Conservation (phyloP, 2,888 invertebrate species). For the Hirtodrosophila histrioides region DNA sequence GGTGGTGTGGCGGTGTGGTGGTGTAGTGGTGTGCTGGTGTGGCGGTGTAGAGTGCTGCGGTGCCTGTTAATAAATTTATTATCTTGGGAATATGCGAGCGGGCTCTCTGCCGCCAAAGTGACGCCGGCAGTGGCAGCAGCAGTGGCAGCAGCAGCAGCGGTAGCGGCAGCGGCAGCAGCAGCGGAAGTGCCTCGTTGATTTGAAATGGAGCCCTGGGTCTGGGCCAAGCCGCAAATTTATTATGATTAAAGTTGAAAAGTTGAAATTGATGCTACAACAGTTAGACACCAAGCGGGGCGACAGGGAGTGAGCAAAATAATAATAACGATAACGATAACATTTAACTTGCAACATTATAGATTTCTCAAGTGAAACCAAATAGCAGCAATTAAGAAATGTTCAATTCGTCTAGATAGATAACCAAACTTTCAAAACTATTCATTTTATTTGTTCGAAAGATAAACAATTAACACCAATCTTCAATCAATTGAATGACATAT, state of each 20-base stretch:
- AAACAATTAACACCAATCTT: too few species aligned
- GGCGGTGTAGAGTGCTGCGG: constrained; percentile 10
- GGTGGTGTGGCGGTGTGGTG: too few species aligned
- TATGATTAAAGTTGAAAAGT: constrained; percentile 79
- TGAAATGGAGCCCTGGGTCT: constrained; percentile 65
- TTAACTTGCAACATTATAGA: constrained; percentile 15
- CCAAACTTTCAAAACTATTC: too few species aligned
- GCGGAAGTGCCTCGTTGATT: constrained; percentile 76
- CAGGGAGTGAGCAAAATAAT: constrained; percentile 9
- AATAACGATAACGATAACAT: constrained; percentile 28
- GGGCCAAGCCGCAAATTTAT: constrained; percentile 74
- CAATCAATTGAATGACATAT: too few species aligned
- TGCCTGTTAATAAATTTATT: constrained; percentile 81
- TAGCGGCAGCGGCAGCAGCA: constrained; percentile 4
- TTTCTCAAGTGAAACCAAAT: too few species aligned
- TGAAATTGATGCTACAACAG: constrained; percentile 72
- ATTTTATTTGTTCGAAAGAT: too few species aligned
- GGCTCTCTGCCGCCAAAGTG: constrained; percentile 6
- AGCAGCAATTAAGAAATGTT: too few species aligned
- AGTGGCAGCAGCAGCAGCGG: too few species aligned
- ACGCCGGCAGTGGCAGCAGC: not conserved
- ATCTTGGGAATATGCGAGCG: constrained; percentile 75
- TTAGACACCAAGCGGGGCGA: constrained; percentile 7
- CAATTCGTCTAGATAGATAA: too few species aligned
- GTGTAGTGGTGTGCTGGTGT: too few species aligned